Evolutionary conservation across 2,113 vertebrate genomes (phyloP), one percentile per base, ranked within the genome.

Genomic region (Saiga tatarica): DNA sequence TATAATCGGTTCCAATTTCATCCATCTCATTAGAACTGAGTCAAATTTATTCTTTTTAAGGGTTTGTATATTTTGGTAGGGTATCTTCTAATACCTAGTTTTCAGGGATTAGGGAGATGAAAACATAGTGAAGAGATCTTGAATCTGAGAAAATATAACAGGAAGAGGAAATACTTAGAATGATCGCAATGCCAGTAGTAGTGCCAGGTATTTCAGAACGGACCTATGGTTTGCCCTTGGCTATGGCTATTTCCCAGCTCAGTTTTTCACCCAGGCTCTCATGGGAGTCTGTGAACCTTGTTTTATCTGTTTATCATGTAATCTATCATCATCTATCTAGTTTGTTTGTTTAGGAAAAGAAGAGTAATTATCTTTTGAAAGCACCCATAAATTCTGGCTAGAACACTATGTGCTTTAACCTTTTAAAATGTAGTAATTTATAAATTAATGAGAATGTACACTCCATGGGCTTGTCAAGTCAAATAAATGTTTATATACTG

Each of bases 401-500:
- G 52, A 91, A 93, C 21, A 81, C 28, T 82, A 60, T 5, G 7
- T 74, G 23, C 30, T 76, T 91, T 86, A 95, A 91, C 14, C 13
- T 95, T 93, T 94, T 78, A 71, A 62, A 95, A 47, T 53, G 5
- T n/a, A 64, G 79, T 57, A 60, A 53, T 97, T 96, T 67, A 94
- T 45, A 94, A 88, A 83, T 96, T 94, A 92, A 90, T 7, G 13
- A 83, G n/a, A 76, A 94, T 9, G 87, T 71, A 86, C 2, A 87
- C 17, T 96, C 13, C 7, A 50, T 90, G 45, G 67, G n/a, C 26
- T 91, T 93, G 33, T 93, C 39, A 87, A 28, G 10, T 89, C 26
- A 64, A 94, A 88, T 21, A 50, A 82, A 86, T 3, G 6, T 79
- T 87, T 45, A 60, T 45, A 85, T 60, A 19, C 6, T 79, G 21